Conservation (phyloP, 1,140 invertebrate genomes). For the Globodera rostochiensis region DNA sequence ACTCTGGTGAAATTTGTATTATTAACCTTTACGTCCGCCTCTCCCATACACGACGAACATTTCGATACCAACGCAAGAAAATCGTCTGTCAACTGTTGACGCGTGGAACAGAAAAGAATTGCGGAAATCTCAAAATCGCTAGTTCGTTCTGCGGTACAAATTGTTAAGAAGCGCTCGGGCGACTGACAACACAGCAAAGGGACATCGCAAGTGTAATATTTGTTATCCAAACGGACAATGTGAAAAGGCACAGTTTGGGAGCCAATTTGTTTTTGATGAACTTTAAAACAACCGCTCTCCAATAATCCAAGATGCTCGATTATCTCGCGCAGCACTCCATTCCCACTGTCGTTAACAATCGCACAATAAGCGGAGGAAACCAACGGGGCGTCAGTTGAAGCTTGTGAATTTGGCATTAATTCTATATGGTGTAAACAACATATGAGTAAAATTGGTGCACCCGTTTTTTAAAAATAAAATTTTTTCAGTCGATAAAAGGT, state of each 20-base stretch:
- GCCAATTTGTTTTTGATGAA: neutral
- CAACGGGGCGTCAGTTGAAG: too few species aligned
- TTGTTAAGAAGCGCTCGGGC: neutral
- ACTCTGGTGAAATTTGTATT: too few species aligned
- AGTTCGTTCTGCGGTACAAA: neutral
- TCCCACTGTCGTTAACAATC: conserved; percentile 9
- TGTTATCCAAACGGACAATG: conserved; percentile 25
- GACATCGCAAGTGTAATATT: conserved; percentile 31
- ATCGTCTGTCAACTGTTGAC: conserved; percentile 6
- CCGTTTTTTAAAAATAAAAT: too few species aligned
- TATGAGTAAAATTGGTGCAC: too few species aligned
- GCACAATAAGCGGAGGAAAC: neutral
- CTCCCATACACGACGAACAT: neutral
- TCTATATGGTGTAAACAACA: too few species aligned
- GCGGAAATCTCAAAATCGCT: neutral
- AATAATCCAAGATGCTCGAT: conserved; percentile 1
- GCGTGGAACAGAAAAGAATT: conserved; percentile 11
- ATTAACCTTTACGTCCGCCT: conserved; percentile 23
- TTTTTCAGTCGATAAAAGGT: too few species aligned
- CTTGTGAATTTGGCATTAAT: neutral
- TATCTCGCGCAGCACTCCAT: neutral
- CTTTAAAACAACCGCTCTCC: neutral
- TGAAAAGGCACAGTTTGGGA: conserved; percentile 1
- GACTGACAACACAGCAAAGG: conserved; percentile 10
- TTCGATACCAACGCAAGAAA: conserved; percentile 19